Percentiles rank a stretch among this genome's conserved stretches.
Evolutionary conservation across 2,797 vertebrate genomes (phyloP).

Genomic region (Podarcis siculus): DNA sequence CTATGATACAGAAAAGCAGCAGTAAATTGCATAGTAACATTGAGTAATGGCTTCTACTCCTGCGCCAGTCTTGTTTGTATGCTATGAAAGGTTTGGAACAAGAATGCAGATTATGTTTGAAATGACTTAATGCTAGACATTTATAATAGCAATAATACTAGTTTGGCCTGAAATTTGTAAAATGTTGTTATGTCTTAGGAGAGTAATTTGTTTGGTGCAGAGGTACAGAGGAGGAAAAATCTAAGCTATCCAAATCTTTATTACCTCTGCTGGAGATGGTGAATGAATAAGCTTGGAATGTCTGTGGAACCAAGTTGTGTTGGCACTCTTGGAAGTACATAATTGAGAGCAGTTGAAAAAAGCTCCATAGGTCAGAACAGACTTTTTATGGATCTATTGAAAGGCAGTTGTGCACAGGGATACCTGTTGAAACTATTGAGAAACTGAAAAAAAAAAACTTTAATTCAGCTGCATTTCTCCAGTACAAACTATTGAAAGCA

Average conservation of each 20-base stretch:
- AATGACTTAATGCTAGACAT: slow-evolving; percentile 64
- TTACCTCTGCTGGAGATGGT: slow-evolving; percentile 47
- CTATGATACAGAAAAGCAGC: slow-evolving; percentile 67
- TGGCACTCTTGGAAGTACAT: slow-evolving; percentile 40
- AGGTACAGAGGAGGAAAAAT: slow-evolving; percentile 38
- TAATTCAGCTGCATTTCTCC: slow-evolving; percentile 20
- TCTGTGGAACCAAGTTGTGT: slow-evolving; percentile 18
- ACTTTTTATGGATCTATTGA: slow-evolving; percentile 16
- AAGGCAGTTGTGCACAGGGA: not conserved
- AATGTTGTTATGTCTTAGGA: slow-evolving; percentile 18
- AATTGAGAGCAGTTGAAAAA: slow-evolving; percentile 38
- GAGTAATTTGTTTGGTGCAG: slow-evolving; percentile 33
- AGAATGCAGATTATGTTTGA: slow-evolving; percentile 53
- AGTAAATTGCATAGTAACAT: slow-evolving; percentile 63
- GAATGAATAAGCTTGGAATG: slow-evolving; percentile 32
- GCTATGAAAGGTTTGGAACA: slow-evolving; percentile 54
- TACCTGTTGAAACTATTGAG: slow-evolving; percentile 23
- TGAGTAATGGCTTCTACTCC: slow-evolving; percentile 58
- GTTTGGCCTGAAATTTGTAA: slow-evolving; percentile 56
- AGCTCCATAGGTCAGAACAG: not conserved
- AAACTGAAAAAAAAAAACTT: not conserved
- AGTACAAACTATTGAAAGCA: not conserved
- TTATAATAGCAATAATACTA: slow-evolving; percentile 62
- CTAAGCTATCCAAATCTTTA: slow-evolving; percentile 42
- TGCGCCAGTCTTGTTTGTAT: slow-evolving; percentile 58